Base-by-base conservation (phyloP, 2,113 vertebrate species). In the Tautogolabrus adspersus region DNA sequence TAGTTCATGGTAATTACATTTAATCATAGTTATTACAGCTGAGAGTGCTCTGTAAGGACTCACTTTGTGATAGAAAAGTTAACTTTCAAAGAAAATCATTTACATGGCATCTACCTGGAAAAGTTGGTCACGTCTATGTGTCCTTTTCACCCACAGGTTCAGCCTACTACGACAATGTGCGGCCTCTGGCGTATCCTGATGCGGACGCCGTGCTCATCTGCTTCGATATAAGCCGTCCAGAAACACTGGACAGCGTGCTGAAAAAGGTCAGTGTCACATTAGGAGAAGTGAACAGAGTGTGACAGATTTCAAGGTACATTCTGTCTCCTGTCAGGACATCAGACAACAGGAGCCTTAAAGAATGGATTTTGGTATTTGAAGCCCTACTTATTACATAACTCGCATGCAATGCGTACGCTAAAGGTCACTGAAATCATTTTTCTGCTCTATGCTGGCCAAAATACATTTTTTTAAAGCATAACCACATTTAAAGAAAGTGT, bases 201-300 rank as follows among this genome's bases (percentile, higher is more conserved):
- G 72, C 93, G 0, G 93, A 93, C 34, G 93, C 93, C 0, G 93
- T 93, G 6, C 93, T 93, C 81, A 88, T 93, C 87, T 93, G 91
- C 83, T 93, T 93, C 8, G 93, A 93, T 87, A 90, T 93, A 77
- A 93, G 91, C 71, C 91, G 93, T 44, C 93, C 93, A 0, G 91
- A 93, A 69, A 93, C 91, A 0, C 52, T 93, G 89, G 89, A 93
- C 84, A 93, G 91, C 5, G 91, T 93, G 26, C 61, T 90, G 73
- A 93, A 93, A 81, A 93, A 93, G 93, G 93, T 93, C 88, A 91
- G 91, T 82, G 47, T 58, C 66, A 69, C 66, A 38, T 81, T 72
- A 72, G 6, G 30, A 34, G 7, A 72, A 67, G 75, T 55, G 70
- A 57, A 40, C 37, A 34, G 0, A 44, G 46, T 34, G 22, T 46